Evolutionary conservation across 2,113 vertebrate species (phyloP).

Genomic region (Pelecanus crispus): DNA sequence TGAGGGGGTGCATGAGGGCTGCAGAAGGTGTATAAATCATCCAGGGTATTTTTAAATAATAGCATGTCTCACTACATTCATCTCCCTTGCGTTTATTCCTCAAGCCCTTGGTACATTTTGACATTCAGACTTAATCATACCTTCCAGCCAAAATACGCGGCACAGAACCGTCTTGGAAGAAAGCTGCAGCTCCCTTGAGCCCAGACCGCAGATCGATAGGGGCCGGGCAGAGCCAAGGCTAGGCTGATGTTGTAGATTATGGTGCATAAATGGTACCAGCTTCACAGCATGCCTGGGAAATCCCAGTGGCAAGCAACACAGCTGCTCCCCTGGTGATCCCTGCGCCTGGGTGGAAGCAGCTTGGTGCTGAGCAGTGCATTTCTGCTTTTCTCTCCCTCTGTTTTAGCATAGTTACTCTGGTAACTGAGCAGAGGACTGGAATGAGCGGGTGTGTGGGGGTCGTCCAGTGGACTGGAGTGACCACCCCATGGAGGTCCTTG

Average conservation of each 20-base stretch:
- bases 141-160: not conserved
- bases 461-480: not conserved
- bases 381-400: not conserved
- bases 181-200: not conserved
- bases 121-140: slow-evolving; percentile 45
- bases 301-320: rapidly evolving
- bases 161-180: not conserved
- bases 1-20: not conserved
- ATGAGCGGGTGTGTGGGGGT: rapidly evolving
- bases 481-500: rapidly evolving
- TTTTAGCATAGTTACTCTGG: not conserved
- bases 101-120: slow-evolving; percentile 15
- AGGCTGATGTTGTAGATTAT: not conserved
- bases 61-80: not conserved
- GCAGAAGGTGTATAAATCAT: slow-evolving; percentile 29
- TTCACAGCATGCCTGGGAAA: not conserved
- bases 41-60: slow-evolving; percentile 28
- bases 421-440: not conserved
- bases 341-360: not conserved
- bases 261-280: not conserved
- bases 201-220: rapidly evolving
- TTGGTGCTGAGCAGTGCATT: not conserved
- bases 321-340: not conserved
- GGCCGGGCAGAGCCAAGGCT: not conserved
- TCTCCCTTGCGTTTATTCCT: slow-evolving; percentile 43